These are phyloP conservation scores for Galago senegalensis DNA, from an alignment of 2,797 vertebrate species.

Conservation along the genomic window DNA sequence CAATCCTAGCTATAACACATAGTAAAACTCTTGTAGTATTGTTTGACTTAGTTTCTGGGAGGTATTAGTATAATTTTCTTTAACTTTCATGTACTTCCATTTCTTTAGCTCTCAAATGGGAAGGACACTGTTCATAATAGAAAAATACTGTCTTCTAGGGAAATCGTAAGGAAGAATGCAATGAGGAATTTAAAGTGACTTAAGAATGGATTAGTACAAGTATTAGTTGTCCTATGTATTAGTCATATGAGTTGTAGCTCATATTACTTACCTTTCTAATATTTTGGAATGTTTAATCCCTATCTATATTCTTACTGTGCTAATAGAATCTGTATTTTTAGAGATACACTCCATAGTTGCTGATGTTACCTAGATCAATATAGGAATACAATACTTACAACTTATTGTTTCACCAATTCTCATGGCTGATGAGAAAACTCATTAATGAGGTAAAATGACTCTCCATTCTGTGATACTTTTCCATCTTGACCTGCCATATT, in stretches of 20 bases:
- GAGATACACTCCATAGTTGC: background rate
- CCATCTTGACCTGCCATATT: background rate
- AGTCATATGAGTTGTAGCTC: background rate
- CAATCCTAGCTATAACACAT: background rate
- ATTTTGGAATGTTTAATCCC: background rate
- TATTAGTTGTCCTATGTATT: background rate
- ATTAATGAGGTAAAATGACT: background rate
- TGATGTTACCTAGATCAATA: background rate
- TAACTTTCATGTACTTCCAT: background rate
- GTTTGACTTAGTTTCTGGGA: background rate
- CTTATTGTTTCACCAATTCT: constrained; percentile 12
- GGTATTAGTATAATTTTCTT: background rate
- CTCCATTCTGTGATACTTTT: background rate
- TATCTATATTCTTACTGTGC: background rate
- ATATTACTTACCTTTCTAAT: background rate
- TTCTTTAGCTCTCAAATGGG: background rate
- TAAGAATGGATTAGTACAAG: background rate
- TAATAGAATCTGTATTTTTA: constrained; percentile 25
- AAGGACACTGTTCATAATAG: background rate
- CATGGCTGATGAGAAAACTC: background rate
- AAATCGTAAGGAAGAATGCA: background rate
- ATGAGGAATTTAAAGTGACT: constrained; percentile 22
- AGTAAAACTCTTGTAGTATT: constrained; percentile 9
- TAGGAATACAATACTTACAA: background rate
- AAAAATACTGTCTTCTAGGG: background rate